Conservation (phyloP, 2,113 vertebrate species). For the Sakesphorus luctuosus region DNA sequence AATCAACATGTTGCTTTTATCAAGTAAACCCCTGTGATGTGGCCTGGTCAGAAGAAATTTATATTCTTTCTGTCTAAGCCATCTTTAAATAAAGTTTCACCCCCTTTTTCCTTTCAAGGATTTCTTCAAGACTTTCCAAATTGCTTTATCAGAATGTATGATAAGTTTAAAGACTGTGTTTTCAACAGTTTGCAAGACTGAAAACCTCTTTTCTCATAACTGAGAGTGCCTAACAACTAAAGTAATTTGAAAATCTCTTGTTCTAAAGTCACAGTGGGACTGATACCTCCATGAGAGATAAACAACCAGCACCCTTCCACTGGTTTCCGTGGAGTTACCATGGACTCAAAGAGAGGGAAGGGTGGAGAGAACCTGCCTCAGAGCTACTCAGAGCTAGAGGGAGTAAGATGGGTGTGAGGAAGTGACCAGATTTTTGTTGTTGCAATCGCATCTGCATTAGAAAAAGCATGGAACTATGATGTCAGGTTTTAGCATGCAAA, state of each 20-base stretch:
- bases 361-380: background rate
- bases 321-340: background rate
- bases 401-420: background rate
- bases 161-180: slow-evolving; percentile 5
- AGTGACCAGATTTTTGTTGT: background rate
- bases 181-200: background rate
- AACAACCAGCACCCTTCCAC: background rate
- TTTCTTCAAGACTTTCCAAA: slow-evolving; percentile 32
- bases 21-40: slow-evolving; percentile 51
- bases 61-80: background rate
- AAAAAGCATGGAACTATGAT: background rate
- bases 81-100: slow-evolving; percentile 4
- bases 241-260: background rate
- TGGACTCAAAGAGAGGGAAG: background rate
- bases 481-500: background rate
- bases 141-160: background rate
- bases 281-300: background rate
- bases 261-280: background rate
- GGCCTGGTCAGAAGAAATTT: slow-evolving; percentile 33
- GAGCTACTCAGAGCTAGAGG: background rate
- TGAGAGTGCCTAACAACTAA: background rate
- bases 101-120: slow-evolving; percentile 7
- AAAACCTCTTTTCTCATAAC: background rate
- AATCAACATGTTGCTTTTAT: slow-evolving; percentile 51
- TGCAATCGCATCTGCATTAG: background rate